Evolutionary conservation across 2,113 vertebrate genomes (phyloP).

Genomic region (Candoia aspera): DNA sequence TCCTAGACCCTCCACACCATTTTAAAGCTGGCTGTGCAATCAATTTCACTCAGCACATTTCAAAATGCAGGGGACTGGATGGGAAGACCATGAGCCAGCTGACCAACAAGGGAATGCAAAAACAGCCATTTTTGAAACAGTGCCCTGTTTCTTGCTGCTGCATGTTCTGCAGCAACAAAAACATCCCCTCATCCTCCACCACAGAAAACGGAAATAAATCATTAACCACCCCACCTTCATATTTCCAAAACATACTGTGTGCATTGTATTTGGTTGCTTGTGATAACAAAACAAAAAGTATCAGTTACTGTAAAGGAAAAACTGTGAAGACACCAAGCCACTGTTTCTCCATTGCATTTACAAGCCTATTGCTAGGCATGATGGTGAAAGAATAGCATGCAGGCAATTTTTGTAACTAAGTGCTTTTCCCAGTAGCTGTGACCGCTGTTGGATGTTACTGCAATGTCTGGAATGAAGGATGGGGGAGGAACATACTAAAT

Average conservation of each 20-base stretch:
- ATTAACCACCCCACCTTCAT: background rate
- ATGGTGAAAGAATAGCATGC: background rate
- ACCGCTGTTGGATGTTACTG: background rate
- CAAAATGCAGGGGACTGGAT: background rate
- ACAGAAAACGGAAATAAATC: background rate
- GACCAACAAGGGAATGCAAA: background rate
- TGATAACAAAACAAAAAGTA: background rate
- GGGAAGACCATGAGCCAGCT: background rate
- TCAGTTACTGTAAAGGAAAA: background rate
- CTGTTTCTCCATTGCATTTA: background rate
- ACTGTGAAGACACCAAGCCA: background rate
- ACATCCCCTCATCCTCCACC: background rate
- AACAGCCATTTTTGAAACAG: background rate
- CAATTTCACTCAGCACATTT: background rate
- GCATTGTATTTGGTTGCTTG: background rate
- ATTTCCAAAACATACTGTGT: background rate
- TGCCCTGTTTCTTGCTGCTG: background rate
- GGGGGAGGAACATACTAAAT: background rate
- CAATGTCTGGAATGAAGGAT: background rate
- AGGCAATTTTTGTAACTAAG: background rate
- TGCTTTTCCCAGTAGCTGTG: background rate
- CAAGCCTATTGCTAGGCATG: background rate
- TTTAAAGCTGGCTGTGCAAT: background rate
- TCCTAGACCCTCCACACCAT: background rate
- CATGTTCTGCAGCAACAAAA: background rate